phyloP scores from a whole-genome alignment of 2,113 vertebrate species.

The Rhineura floridana region DNA sequence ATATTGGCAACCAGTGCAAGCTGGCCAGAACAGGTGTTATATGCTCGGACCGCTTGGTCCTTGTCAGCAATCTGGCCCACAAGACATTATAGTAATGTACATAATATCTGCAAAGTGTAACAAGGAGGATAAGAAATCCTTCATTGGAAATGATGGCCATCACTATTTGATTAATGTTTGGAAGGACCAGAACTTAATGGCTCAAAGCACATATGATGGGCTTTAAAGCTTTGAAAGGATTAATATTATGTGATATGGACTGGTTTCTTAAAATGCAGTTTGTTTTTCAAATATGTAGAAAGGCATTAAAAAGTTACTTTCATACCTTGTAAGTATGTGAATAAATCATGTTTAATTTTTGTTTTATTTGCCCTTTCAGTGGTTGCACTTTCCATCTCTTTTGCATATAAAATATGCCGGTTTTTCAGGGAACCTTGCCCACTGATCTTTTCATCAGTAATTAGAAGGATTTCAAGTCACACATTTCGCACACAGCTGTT shows the following conservation, averaged over 20 bases:
- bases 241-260: slow-evolving; percentile 1
- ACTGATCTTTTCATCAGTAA: background rate
- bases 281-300: background rate
- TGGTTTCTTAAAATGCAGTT: background rate
- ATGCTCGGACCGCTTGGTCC: too few species aligned
- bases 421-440: background rate
- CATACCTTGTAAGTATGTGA: background rate
- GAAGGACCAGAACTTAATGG: background rate
- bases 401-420: background rate
- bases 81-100: background rate
- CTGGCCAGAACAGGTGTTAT: too few species aligned
- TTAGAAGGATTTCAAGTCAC: background rate
- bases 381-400: background rate
- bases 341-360: background rate
- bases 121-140: background rate
- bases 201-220: background rate
- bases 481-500: background rate
- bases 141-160: background rate
- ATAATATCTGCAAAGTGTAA: slow-evolving; percentile 3
- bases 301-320: background rate
- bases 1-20: too few species aligned
- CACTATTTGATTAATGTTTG: background rate
- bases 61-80: too few species aligned
- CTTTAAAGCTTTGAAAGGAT: background rate
- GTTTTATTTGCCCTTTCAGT: background rate